Evolutionary conservation across 2,797 vertebrate species (phyloP), one percentile per base, ranked within the genome.

Genomic region (Catostomus latipinnis): DNA sequence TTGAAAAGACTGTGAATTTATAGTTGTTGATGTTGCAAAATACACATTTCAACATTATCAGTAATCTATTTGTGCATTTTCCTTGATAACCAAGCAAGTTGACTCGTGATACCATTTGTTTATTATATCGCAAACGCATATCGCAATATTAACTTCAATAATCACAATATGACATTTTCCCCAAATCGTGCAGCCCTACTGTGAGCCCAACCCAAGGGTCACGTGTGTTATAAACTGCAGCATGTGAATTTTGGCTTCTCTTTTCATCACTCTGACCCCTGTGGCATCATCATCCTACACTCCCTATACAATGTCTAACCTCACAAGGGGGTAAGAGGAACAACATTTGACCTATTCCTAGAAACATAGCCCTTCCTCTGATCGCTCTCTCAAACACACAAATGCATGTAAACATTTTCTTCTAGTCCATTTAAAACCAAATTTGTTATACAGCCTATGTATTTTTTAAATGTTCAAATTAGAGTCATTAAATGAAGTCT

Each of bases 221-320:
- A n/a, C 46, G 62, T 46, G 43, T 65, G 43, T n/a, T 65, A 34
- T 53, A 5, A 61, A 53, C 60, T 11, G 58, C 13, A n/a, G 62
- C 62, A 65, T 46, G 34, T 46, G 46, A 58, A 71, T 43, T 22
- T 14, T 14, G 67, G 43, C 18, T 46, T 70, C 48, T 54, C 34
- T 34, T 34, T 67, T 61, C 70, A 14, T 14, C 62, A 50, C n/a
- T 65, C 16, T 45, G 69, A 62, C 57, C 60, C 61, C 18, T 43
- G 22, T 79, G 77, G 71, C 58, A 71, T 65, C 49, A 79, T 65
- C 62, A 65, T 1, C 7, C 34, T 8, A 1, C 7, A 65, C 12
- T 8, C 13, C 43, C 8, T 65, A 62, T 62, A 65, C 12, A 7
- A 34, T 1, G 61, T n/a, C 22, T 63, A 12, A 45, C 45, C 45